These are phyloP conservation scores for Cistogaster globosa DNA, from an alignment of 2,888 invertebrate genomes.

Conservation along the genomic window DNA sequence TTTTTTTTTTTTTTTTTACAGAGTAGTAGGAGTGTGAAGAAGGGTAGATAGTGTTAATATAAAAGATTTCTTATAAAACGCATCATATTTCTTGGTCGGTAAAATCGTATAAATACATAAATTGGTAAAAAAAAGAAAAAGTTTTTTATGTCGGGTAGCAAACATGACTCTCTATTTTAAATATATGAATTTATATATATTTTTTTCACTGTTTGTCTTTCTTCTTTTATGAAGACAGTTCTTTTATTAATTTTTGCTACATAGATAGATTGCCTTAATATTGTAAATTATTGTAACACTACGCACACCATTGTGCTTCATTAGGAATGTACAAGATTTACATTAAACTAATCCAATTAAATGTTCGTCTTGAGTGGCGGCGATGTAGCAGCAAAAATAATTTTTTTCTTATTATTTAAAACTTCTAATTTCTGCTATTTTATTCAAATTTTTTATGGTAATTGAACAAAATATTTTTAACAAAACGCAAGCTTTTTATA, in stretches of 20 bases:
- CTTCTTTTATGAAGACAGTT: conserved; percentile 21
- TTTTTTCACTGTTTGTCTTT: neutral
- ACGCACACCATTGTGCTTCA: neutral
- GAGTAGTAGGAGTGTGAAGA: neutral
- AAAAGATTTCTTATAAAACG: conserved; percentile 45
- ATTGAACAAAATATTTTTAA: no score
- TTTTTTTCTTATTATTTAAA: neutral
- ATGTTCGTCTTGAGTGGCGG: neutral
- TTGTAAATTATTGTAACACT: conserved; percentile 26
- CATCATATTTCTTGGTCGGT: conserved; percentile 61
- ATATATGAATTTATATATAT: neutral
- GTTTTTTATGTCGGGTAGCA: conserved; percentile 11
- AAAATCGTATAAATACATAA: conserved; percentile 32
- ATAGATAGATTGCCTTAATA: conserved; percentile 50
- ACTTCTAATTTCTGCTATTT: neutral
- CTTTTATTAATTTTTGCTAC: conserved; percentile 33
- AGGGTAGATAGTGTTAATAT: conserved; percentile 10
- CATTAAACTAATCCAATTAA: conserved; percentile 37
- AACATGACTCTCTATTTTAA: conserved; percentile 6
- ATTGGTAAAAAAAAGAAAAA: neutral
- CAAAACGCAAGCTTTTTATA: no score
- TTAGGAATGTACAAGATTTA: neutral
- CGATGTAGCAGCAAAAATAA: neutral
- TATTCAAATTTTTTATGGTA: no score
- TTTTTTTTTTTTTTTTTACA: neutral